Percentiles rank a stretch among this genome's conserved stretches.
Evolutionary conservation across 2,113 vertebrate genomes (phyloP).

Genomic region (Chloroceryle aenea): DNA sequence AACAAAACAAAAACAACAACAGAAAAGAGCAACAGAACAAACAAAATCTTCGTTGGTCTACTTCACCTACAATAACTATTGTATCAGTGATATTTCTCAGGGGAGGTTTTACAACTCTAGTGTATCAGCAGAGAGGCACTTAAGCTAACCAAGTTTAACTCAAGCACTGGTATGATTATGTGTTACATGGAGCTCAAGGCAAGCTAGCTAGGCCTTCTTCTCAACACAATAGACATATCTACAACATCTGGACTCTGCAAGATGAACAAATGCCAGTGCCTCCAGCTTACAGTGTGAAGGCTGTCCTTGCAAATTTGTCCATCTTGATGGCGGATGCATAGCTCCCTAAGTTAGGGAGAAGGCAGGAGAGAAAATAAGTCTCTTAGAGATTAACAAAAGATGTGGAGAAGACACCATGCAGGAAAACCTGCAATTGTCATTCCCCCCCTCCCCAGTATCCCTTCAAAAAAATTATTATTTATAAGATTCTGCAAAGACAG

Average conservation of each 20-base stretch:
- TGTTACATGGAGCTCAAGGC: neutral
- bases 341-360: constrained; percentile 25
- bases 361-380: constrained; percentile 30
- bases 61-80: neutral
- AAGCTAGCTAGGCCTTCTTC: neutral
- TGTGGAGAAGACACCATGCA: neutral
- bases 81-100: neutral
- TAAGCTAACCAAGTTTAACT: neutral
- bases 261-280: constrained; percentile 11
- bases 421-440: neutral
- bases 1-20: neutral
- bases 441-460: neutral
- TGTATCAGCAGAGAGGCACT: neutral
- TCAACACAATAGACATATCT: neutral
- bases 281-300: constrained; percentile 17
- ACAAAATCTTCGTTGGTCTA: neutral
- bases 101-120: neutral
- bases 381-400: neutral
- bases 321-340: neutral
- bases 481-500: neutral
- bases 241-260: neutral
- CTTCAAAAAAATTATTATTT: neutral
- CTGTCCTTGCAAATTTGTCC: constrained; percentile 26
- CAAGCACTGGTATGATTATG: neutral
- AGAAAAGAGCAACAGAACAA: neutral